Base-by-base conservation (phyloP, 1,140 invertebrate genomes). In the Habropoda laboriosa region DNA sequence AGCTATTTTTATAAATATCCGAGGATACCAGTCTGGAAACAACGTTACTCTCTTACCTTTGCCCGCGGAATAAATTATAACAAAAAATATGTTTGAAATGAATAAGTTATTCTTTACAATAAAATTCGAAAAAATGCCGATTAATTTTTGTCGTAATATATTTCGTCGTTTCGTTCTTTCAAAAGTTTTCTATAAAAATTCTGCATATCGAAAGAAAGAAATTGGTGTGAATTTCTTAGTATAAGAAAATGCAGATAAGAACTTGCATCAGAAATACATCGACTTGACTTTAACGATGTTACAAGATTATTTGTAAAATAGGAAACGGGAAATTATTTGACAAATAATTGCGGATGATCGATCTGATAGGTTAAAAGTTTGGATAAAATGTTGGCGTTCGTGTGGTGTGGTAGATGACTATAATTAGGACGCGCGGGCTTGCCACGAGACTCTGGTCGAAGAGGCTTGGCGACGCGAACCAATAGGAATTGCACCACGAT, bases 401-500 rank as follows among this genome's bases (percentile, higher is more conserved):
- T 38, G 74, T 49, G 4, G 30, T 40, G n/a, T 21, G 8, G 38
- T 30, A n/a, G n/a, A n/a, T n/a, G 12, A 30, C 51, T 83, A 83
- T 83, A 83, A 71, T 83, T 83, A 79, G 80, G 45, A 51, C 13
- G 51, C n/a, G 21, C 47, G 13, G 72, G 47, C 8, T 71, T 42
- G 40, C 66, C 38, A 51, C 60, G 53, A 45, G 64, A 12, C n/a
- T 70, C 38, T 68, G 38, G 21, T 24, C 32, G 13, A 57, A 73
- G 58, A 64, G 77, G 77, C 70, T 64, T 49, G 77, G 27, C 70
- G 3, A 0, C 7, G 30, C 27, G 6, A 27, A 73, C 88, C 88
- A 89, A 89, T 89, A 78, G 42, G n/a, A 27, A 13, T 0, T 13
- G 51, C 49, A n/a, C n/a, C 68, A 71, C 71, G 80, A 85, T 73